Evolutionary conservation across 2,888 invertebrate genomes (phyloP).

Genomic region (Spodoptera exigua): DNA sequence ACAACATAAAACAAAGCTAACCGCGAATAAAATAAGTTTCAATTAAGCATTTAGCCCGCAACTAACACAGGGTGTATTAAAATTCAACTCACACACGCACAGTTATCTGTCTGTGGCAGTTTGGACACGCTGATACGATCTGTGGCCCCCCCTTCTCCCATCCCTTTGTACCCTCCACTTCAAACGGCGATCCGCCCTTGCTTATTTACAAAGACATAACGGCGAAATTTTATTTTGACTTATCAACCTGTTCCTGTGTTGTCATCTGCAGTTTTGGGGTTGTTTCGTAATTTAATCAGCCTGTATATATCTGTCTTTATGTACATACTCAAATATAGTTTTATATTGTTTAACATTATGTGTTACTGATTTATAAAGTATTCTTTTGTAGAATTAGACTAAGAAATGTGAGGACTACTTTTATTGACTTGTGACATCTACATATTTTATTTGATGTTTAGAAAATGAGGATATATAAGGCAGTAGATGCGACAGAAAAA

Average conservation of each 20-base stretch:
- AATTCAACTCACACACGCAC: conserved; percentile 79
- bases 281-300: conserved; percentile 12
- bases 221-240: conserved; percentile 73
- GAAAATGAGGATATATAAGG: too few species aligned
- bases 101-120: conserved; percentile 85
- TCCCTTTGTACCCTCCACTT: conserved; percentile 76
- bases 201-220: conserved; percentile 74
- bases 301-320: conserved; percentile 6
- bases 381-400: too few species aligned
- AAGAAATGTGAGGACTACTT: too few species aligned
- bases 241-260: conserved; percentile 64
- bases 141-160: conserved; percentile 66
- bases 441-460: too few species aligned
- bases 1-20: conserved; percentile 19
- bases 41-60: conserved; percentile 71
- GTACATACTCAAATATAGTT: too few species aligned
- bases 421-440: too few species aligned
- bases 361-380: too few species aligned
- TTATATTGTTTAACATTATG: too few species aligned
- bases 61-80: conserved; percentile 73
- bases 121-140: conserved; percentile 83
- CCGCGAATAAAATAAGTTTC: conserved; percentile 62
- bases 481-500: too few species aligned
- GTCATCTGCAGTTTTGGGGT: conserved; percentile 50
- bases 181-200: conserved; percentile 80